These are phyloP conservation scores for Zaprionus ornatus DNA, from an alignment of 1,140 invertebrate species.

Conservation along the genomic window DNA sequence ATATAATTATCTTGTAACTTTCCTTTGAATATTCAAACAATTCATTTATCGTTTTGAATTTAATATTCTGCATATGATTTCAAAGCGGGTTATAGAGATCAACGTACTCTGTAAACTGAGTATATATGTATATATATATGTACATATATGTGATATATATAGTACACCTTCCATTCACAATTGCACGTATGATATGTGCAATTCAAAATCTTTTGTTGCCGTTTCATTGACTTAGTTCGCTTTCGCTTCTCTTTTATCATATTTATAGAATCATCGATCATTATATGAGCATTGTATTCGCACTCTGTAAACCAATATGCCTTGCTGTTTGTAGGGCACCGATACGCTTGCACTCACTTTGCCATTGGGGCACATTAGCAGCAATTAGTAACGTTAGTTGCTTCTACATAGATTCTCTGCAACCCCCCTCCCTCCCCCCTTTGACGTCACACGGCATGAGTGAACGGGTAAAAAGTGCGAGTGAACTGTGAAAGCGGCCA, in stretches of 20 bases:
- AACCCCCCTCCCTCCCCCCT: not conserved
- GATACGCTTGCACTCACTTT: not conserved
- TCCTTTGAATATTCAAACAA: not conserved
- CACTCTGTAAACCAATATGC: not conserved
- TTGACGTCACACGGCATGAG: not conserved
- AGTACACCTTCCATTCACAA: not conserved
- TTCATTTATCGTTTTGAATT: not conserved
- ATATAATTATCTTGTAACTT: too few relatives aligned
- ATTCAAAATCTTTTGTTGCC: too few relatives aligned
- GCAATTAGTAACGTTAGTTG: conserved; percentile 1
- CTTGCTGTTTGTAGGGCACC: not conserved
- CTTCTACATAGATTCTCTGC: not conserved
- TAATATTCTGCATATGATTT: too few relatives aligned
- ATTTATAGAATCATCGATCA: not conserved
- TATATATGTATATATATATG: too few relatives aligned
- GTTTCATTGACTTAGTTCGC: not conserved
- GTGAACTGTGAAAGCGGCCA: conserved; percentile 27
- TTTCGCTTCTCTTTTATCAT: not conserved
- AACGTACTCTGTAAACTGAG: not conserved
- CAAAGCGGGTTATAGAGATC: not conserved
- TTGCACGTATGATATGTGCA: not conserved
- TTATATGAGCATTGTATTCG: too few relatives aligned
- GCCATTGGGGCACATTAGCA: not conserved
- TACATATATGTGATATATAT: too few relatives aligned
- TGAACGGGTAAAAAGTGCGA: conserved; percentile 11